Evolutionary conservation across 1,140 invertebrate species (phyloP).

Genomic region (Argopecten irradians): DNA sequence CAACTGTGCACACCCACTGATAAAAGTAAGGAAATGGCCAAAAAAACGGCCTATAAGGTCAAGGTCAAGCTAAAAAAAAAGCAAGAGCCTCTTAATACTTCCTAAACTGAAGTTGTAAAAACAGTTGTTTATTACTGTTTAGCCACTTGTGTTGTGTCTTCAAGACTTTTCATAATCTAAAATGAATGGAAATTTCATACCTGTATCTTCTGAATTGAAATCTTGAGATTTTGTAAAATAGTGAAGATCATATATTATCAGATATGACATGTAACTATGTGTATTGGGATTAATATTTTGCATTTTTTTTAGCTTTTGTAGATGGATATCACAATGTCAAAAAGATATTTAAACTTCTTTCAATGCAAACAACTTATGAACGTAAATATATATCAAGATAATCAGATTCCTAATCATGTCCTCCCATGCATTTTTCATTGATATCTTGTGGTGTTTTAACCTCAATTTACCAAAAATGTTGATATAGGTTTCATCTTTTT

Average conservation of each 20-base stretch:
- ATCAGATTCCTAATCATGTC: background rate
- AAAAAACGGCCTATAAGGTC: background rate
- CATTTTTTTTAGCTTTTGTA: background rate
- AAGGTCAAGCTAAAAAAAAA: background rate
- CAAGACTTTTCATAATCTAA: background rate
- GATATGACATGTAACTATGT: no score
- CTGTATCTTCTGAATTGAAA: no score
- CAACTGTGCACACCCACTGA: background rate
- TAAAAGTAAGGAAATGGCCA: background rate
- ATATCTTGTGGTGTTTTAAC: background rate
- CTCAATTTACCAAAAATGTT: background rate
- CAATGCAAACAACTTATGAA: no score
- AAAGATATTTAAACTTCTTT: no score
- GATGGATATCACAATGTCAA: no score
- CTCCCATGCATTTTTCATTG: background rate
- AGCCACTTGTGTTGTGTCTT: background rate
- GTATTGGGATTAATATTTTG: background rate
- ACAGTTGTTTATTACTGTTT: background rate
- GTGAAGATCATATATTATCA: no score
- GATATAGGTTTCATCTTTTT: background rate
- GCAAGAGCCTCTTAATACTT: background rate
- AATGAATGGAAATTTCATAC: no score
- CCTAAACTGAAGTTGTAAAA: background rate
- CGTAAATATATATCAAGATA: no score
- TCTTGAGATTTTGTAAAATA: no score